Evolutionary conservation across 1,140 invertebrate species (phyloP).

Genomic region (roundworm (Caenorhabditis elegans)): DNA sequence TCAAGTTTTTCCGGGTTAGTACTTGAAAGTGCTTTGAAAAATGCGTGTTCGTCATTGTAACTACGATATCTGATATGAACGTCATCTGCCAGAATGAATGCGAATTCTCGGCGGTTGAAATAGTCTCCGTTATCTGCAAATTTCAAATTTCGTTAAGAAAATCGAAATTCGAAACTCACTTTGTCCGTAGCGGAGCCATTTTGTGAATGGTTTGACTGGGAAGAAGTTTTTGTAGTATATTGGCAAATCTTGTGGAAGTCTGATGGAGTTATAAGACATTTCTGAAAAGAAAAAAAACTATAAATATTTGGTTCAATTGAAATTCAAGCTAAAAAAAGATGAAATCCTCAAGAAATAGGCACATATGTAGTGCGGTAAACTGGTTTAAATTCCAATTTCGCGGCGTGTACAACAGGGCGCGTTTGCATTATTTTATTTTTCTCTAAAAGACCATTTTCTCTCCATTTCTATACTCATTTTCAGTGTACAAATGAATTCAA

Average conservation of each 20-base stretch:
- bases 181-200: conserved; percentile 52
- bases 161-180: too few species aligned
- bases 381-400: not conserved
- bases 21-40: conserved; percentile 80
- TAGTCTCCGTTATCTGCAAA: conserved; percentile 66
- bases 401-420: not conserved
- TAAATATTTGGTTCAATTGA: too few species aligned
- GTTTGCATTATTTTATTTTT: not conserved
- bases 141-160: too few species aligned
- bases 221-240: conserved; percentile 50
- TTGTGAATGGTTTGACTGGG: conserved; percentile 48
- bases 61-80: conserved; percentile 89
- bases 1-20: conserved; percentile 87
- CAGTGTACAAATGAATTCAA: not conserved
- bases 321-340: too few species aligned
- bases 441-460: not conserved
- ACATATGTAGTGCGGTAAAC: too few species aligned
- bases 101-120: conserved; percentile 86
- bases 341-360: too few species aligned
- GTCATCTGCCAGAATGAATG: conserved; percentile 89
- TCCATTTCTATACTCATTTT: too few species aligned
- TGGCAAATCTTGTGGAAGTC: conserved; percentile 24
- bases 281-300: not conserved
- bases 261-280: not conserved
- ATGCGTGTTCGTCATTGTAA: conserved; percentile 78